A percentile compares a stretch with the other conserved stretches of the same genome.
These are phyloP conservation scores for Chrysotoxum bicinctum DNA, from an alignment of 2,888 invertebrate genomes.

Conservation along the genomic window DNA sequence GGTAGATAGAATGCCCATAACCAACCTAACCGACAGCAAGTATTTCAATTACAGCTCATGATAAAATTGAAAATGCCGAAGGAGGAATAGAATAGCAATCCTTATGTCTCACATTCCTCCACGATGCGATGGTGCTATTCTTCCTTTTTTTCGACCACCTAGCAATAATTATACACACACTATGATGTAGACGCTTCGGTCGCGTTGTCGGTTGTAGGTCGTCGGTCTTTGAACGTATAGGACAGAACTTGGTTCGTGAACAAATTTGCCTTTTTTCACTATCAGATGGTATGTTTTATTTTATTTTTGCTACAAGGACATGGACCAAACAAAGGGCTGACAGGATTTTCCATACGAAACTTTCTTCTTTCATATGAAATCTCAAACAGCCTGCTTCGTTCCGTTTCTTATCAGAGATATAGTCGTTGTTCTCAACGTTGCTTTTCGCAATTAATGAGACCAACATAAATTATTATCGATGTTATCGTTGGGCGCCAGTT, in stretches of 20 bases:
- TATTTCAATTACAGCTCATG: slow-evolving; percentile 68
- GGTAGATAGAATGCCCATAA: slow-evolving; percentile 3
- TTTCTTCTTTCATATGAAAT: not conserved
- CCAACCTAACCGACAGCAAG: slow-evolving; percentile 56
- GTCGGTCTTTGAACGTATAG: not conserved
- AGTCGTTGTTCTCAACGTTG: slow-evolving; percentile 1
- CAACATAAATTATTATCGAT: slow-evolving; percentile 72
- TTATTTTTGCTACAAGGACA: not conserved
- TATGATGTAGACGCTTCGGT: not conserved
- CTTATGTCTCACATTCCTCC: slow-evolving; percentile 59
- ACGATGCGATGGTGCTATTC: slow-evolving; percentile 15
- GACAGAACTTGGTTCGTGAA: slow-evolving; percentile 9
- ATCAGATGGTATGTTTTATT: slow-evolving; percentile 1
- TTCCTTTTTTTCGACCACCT: not conserved
- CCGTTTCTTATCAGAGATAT: slow-evolving; percentile 2
- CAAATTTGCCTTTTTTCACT: slow-evolving; percentile 43
- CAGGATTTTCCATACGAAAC: not conserved
- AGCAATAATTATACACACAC: slow-evolving; percentile 23
- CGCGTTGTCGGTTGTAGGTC: not conserved
- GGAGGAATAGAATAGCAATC: slow-evolving; percentile 47
- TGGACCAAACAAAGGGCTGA: slow-evolving; percentile 36
- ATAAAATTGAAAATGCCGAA: slow-evolving; percentile 19
- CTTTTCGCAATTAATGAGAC: slow-evolving; percentile 68
- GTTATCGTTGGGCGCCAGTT: slow-evolving; percentile 57
- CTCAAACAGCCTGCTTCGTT: slow-evolving; percentile 4